phyloP scores from a whole-genome alignment of 1,140 invertebrate species.

The Elymnias hypermnestra region DNA sequence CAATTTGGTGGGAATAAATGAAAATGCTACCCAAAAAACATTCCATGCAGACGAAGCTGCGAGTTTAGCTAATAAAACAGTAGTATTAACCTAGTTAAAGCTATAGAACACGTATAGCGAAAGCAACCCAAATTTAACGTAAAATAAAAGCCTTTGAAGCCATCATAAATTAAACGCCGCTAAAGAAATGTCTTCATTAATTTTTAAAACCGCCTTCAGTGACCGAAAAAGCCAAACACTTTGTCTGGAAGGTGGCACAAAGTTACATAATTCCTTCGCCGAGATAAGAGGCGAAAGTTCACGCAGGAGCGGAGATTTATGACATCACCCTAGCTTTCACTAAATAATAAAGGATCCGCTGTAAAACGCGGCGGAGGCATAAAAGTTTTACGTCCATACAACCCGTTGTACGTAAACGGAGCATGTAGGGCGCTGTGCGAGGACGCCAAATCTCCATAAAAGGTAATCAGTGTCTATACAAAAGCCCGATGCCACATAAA shows the following conservation, averaged over 20 bases:
- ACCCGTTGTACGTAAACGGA: conserved; percentile 60
- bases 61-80: no score
- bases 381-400: conserved; percentile 73
- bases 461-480: conserved; percentile 65
- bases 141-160: not conserved
- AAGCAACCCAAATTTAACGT: no score
- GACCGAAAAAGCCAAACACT: conserved; percentile 69
- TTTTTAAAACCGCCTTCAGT: conserved; percentile 57
- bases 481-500: conserved; percentile 42
- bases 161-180: conserved; percentile 13
- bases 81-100: no score
- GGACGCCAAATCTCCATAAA: conserved; percentile 67
- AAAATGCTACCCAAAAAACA: no score
- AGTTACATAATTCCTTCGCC: conserved; percentile 74
- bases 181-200: conserved; percentile 44
- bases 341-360: conserved; percentile 73
- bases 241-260: conserved; percentile 70
- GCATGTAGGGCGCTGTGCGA: conserved; percentile 51
- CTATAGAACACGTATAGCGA: no score
- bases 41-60: no score
- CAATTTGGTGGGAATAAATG: no score
- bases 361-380: conserved; percentile 69
- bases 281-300: conserved; percentile 75
- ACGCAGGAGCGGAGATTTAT: conserved; percentile 74
- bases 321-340: conserved; percentile 73